Base-by-base conservation (phyloP, 35 echinoderm and acorn worm species). In the Hemicentrotus pulcherrimus region DNA sequence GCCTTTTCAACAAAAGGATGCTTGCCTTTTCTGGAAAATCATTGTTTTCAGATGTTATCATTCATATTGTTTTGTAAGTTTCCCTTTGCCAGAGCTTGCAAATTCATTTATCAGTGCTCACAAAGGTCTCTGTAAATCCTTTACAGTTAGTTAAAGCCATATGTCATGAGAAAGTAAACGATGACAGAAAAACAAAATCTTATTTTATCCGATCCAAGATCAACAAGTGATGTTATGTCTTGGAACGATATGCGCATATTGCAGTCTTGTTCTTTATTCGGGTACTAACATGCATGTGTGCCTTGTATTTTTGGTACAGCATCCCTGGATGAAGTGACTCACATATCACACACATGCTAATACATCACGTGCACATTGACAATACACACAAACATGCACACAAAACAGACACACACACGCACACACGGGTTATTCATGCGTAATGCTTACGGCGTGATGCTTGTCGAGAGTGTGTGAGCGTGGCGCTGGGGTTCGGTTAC, bases 331-430 rank as follows among this genome's bases (percentile, higher is more conserved):
- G 28, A 0, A 7, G 28, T 78, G 65, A 78, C 65, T 78, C 65
- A 78, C 65, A 10, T 55, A 55, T 11, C 15, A 15, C 10, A 55
- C 50, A 55, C 50, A 55, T 15, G 50, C 65, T 22, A 78, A 78
- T 78, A n/a, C 5, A 78, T n/a, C 19, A 78, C 65, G 19, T n/a
- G 28, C 65, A 78, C 9, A 78, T 15, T 55, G 50, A 15, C 24
- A 19, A 31, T 47, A 90, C 46, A 90, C 88, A 90, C 88, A 90
- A 16, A 47, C 88, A 41, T 46, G 28, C 87, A 33, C 32, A 5
- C 87, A 89, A 32, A 89, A 31, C 87, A 89, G 32, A 89, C 32
- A 46, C 32, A 90, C 88, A 35, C 88, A 2, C 88, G 88, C 88
- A 41, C 88, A 90, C 88, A 32, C 88, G 13, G 32, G 19, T 90